Evolutionary conservation across 2,113 vertebrate genomes (phyloP).

Genomic region (Alethe diademata): DNA sequence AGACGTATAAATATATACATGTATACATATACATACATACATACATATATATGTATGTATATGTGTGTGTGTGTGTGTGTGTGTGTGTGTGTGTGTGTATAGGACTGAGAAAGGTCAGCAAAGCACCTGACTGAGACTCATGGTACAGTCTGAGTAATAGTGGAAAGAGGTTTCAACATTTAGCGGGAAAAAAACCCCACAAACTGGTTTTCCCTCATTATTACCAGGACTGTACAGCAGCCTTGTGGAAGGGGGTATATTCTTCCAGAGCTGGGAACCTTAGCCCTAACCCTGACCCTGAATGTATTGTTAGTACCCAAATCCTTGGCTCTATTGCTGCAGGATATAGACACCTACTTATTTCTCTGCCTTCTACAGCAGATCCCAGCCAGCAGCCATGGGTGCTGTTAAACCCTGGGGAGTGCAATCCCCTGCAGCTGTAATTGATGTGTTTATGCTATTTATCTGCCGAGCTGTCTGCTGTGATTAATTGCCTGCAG

Average conservation of each 20-base stretch:
- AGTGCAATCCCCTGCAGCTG: slow-evolving; percentile 8
- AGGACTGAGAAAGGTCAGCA: background rate
- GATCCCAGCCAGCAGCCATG: slow-evolving; percentile 5
- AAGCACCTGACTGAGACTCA: background rate
- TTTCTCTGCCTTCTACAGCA: background rate
- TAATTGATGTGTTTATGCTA: slow-evolving; percentile 65
- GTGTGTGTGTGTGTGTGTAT: background rate
- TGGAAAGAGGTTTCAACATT: background rate
- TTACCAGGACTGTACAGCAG: background rate
- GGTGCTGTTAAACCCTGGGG: background rate
- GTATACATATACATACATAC: background rate
- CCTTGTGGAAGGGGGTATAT: background rate
- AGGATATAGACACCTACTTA: background rate
- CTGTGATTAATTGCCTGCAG: slow-evolving; percentile 56
- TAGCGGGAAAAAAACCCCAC: background rate
- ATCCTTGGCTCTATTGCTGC: background rate
- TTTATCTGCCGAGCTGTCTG: slow-evolving; percentile 58
- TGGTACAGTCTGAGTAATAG: background rate
- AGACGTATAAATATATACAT: background rate
- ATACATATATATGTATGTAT: too few relatives aligned
- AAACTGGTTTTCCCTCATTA: background rate
- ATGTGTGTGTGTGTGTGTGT: too few relatives aligned
- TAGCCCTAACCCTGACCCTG: background rate
- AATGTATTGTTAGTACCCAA: background rate
- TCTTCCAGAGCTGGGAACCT: background rate